Base-by-base conservation (phyloP, 2,797 vertebrate species). In the Xenopus petersii region DNA sequence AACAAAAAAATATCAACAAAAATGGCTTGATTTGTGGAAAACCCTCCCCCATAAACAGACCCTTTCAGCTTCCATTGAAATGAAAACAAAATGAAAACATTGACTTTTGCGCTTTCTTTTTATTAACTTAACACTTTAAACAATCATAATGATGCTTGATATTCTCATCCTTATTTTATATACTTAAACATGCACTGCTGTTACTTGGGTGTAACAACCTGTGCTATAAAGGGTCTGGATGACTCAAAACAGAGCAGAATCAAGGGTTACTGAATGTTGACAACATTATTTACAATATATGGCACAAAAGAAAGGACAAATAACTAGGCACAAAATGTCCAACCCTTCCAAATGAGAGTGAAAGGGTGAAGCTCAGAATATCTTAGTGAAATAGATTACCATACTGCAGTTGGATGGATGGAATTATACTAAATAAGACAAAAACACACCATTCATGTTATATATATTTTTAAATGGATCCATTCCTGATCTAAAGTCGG, bases 241-340 rank as follows among this genome's bases (percentile, higher is more conserved):
- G 59, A 30, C 30, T 63, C 12, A 46, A 67, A 77, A 42, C 33
- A 64, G 26, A 56, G 1, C 33, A 55, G 26, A 62, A 67, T 64
- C 54, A 71, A 71, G 59, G 60, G 66, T 71, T 71, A 72, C 26
- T 64, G 62, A 36, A 71, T 77, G 70, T 64, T 64, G n/a, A 48
- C 61, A 62, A 21, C 65, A 12, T 51, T 51, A 73, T 77, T 73
- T 77, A 77, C 75, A 77, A 16, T 73, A 63, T 77, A 77, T 77
- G 75, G 75, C 69, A 77, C 75, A 76, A 36, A 24, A 70, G 30
- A 46, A 42, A 64, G 33, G 36, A 42, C 36, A 42, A 30, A 42
- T 42, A 9, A 42, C 36, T 42, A 42, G 36, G 36, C 36, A 42
- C 36, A 42, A 42, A 42, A 9, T 42, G 36, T 3, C 36, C 5